Evolutionary conservation across 2,113 vertebrate species (phyloP), one percentile per base, ranked within the genome.

Genomic region (Oenanthe oenanthe): DNA sequence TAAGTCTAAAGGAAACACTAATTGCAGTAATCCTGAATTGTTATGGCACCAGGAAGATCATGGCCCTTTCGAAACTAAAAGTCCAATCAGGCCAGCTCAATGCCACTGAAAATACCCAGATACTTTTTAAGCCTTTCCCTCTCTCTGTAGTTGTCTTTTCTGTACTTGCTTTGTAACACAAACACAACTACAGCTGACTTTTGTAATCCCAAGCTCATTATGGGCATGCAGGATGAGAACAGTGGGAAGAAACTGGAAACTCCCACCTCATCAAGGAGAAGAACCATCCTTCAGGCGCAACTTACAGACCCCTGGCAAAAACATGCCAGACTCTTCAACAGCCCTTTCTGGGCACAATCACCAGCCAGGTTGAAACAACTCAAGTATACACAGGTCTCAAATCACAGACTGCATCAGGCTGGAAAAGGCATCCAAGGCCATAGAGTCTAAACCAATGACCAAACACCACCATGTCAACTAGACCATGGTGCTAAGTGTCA

Each of bases 221-320:
- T 0, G 1, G 29, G 48, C 24, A 63, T 3, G 3, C 13, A 70
- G 1, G 0, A 22, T 6, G 9, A 61, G 10, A 66, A 57, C 9
- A 48, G 29, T 2, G 9, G 26, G 38, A 71, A 68, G 17, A 91
- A 77, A 56, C 7, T 1, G 32, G 18, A n/a, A 50, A 34, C 5
- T 42, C 36, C 13, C 19, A 24, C 15, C 26, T 62, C 47, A 47
- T 6, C 65, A 8, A 0, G 1, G 25, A 42, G 12, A 19, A 66
- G 25, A 76, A 14, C 6, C 51, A 67, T 5, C 48, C 38, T 48
- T 26, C 28, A 10, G 0, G 1, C 17, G 32, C 9, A 48, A 8
- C 17, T 54, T 21, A 25, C 6, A 36, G 26, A 32, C 21, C 26
- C 19, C 26, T 25, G 21, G 20, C 43, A 32, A 10, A 73, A 24